Evolutionary conservation across 2,113 vertebrate genomes (phyloP).

Genomic region (Gobio gobio): DNA sequence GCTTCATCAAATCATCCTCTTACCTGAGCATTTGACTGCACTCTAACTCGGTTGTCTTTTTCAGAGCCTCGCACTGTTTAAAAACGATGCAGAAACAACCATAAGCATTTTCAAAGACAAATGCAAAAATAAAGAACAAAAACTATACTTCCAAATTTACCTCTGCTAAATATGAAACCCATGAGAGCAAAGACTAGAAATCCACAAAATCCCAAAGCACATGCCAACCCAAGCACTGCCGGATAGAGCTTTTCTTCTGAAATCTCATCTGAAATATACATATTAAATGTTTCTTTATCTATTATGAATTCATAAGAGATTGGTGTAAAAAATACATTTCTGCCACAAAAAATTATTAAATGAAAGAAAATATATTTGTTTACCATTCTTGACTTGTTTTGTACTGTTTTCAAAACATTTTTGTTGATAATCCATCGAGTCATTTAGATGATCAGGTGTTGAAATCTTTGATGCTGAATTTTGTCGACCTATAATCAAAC

Average conservation of each 20-base stretch:
- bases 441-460: background rate
- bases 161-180: background rate
- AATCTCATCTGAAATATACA: background rate
- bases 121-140: background rate
- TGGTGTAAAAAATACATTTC: background rate
- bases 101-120: background rate
- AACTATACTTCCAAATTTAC: background rate
- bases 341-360: background rate
- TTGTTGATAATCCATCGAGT: background rate
- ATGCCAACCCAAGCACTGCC: conserved; percentile 8
- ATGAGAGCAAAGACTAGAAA: conserved; percentile 1
- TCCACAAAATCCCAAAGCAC: conserved; percentile 14
- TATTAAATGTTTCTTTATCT: background rate
- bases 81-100: background rate
- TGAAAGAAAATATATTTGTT: background rate
- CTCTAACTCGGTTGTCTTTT: background rate
- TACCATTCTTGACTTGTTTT: background rate
- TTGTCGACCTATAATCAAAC: background rate
- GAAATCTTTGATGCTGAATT: background rate
- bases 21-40: background rate
- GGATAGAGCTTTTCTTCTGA: background rate
- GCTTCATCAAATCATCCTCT: background rate
- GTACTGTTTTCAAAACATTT: background rate
- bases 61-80: background rate
- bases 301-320: background rate